Base-by-base conservation (phyloP, 2,888 invertebrate genomes). In the Selenia dentaria region DNA sequence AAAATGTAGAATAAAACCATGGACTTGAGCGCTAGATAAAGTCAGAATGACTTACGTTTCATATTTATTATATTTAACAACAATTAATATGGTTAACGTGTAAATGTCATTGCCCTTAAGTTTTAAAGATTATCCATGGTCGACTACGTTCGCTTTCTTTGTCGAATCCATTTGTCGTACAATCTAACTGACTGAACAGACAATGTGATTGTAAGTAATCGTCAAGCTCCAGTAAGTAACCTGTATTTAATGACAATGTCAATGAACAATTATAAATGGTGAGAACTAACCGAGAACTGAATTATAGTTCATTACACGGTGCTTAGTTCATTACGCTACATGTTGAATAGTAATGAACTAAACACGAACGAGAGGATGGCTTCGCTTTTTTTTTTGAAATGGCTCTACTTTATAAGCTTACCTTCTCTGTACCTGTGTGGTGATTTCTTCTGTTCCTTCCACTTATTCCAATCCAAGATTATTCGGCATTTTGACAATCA, bases 121-220 rank as follows among this genome's bases (percentile, higher is more conserved):
- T 44, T 49, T 53, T 38, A 38, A 14, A 24, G 31, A 49, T 55
- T 45, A 40, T 14, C 25, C 43, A 53, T 31, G 48, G 51, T 49
- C 27, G 34, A 49, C n/a, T 39, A 36, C 41, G 18, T 49, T 43
- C 31, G 46, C 46, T 54, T 54, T 54, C 49, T 51, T 50, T 25
- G 18, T 32, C 37, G 32, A 41, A 47, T 47, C 47, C 13, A 41
- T 36, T 27, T 25, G 12, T 31, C 6, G 5, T 27, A 28, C 9
- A 28, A 33, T 45, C 22, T 5, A 22, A 47, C 11, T 40, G 20
- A 40, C 20, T 32, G 40, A 40, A 31, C 36, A 22, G 14, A 12
- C 37, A 28, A 37, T 31, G 24, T 11, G 27, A 41, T 41, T 27
- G 18, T 45, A 2, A 40, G 25, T 35, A 32, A 14, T 28, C 10